Percentiles rank a stretch among this genome's conserved stretches.
These are phyloP conservation scores for Nineta flava DNA, from an alignment of 2,888 invertebrate species.

Conservation along the genomic window DNA sequence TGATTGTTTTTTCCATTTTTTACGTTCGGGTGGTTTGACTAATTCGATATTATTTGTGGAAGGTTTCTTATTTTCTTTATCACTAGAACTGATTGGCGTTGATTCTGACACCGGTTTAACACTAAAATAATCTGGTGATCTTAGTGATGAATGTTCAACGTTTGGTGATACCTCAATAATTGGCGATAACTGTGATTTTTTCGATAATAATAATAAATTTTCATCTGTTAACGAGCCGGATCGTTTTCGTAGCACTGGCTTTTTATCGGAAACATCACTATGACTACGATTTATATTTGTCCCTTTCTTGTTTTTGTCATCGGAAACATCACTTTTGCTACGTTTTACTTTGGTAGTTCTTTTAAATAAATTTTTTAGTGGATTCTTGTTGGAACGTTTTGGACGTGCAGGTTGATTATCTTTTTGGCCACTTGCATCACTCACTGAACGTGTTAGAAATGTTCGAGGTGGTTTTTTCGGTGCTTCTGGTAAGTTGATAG, in stretches of 20 bases:
- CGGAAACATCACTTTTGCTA: conserved; percentile 42
- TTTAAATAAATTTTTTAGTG: conserved; percentile 50
- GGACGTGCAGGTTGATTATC: conserved; percentile 26
- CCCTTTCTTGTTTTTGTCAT: conserved; percentile 15
- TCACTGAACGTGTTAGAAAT: conserved; percentile 36
- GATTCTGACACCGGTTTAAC: conserved; percentile 3
- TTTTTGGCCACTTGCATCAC: conserved; percentile 34
- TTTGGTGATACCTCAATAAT: conserved; percentile 58
- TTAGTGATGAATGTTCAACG: conserved; percentile 27
- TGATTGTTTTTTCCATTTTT: conserved; percentile 19
- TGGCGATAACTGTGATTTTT: conserved; percentile 57
- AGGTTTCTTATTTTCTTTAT: conserved; percentile 3
- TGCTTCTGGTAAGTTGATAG: conserved; percentile 13
- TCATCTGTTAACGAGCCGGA: conserved; percentile 45
- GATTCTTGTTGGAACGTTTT: conserved; percentile 26
- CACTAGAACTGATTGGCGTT: not conserved
- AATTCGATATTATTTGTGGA: not conserved
- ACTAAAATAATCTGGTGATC: conserved; percentile 36
- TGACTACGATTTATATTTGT: conserved; percentile 30
- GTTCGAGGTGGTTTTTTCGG: conserved; percentile 25
- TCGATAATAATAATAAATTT: conserved; percentile 34
- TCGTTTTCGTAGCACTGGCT: conserved; percentile 38
- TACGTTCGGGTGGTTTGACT: conserved; percentile 19
- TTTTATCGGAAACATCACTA: conserved; percentile 40
- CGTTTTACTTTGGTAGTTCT: conserved; percentile 35